These are phyloP conservation scores for Miltochrista miniata DNA, from an alignment of 2,888 invertebrate genomes.

Conservation along the genomic window DNA sequence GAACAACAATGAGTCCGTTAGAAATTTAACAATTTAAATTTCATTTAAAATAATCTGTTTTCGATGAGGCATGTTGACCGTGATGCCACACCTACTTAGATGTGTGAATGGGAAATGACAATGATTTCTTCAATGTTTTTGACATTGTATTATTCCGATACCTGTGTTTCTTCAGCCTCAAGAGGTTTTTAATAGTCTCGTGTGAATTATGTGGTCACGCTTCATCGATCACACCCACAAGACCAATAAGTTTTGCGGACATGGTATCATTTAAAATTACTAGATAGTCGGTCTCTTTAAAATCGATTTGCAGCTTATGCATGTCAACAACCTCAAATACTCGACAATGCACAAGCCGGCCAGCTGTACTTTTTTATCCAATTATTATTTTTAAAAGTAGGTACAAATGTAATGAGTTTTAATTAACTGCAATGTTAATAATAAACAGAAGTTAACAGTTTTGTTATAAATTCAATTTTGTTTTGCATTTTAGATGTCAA, in stretches of 20 bases:
- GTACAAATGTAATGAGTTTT: too few relatives aligned
- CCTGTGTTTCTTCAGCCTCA: slow-evolving; percentile 54
- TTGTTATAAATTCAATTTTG: too few relatives aligned
- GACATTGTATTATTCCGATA: slow-evolving; percentile 59
- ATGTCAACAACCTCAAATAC: slow-evolving; percentile 19
- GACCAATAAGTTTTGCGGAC: slow-evolving; percentile 49
- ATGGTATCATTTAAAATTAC: slow-evolving; percentile 55
- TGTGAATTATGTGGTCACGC: slow-evolving; percentile 66
- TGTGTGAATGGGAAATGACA: slow-evolving; percentile 48
- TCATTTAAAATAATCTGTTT: slow-evolving; percentile 62
- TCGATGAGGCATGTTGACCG: slow-evolving; percentile 62
- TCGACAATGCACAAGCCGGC: slow-evolving; percentile 15
- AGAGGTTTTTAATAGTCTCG: slow-evolving; percentile 67
- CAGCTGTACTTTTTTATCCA: slow-evolving; percentile 13
- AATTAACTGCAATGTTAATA: too few relatives aligned
- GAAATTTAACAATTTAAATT: slow-evolving; percentile 67
- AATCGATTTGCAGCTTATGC: slow-evolving; percentile 30
- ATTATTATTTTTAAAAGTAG: too few relatives aligned
- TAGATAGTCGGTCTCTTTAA: slow-evolving; percentile 25
- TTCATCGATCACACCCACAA: slow-evolving; percentile 69
- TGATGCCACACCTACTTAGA: slow-evolving; percentile 73
- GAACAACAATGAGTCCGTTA: slow-evolving; percentile 72
- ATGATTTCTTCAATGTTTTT: slow-evolving; percentile 50
- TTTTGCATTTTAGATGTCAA: too few relatives aligned
- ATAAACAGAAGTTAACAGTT: too few relatives aligned